Evolutionary conservation across 2,888 invertebrate genomes (phyloP).

Genomic region (Drosophila sordidapex): DNA sequence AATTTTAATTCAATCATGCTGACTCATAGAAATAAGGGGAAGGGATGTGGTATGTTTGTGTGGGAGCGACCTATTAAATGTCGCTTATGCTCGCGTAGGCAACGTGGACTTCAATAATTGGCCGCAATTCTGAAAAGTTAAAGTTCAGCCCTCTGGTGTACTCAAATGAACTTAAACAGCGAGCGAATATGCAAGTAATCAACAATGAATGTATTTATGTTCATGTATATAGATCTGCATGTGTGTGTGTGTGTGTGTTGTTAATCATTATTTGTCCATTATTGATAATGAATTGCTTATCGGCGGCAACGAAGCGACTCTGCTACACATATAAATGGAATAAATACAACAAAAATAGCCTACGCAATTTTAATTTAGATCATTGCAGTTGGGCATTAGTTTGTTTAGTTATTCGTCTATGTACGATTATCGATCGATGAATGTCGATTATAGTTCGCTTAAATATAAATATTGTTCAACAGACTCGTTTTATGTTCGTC

Average conservation of each 20-base stretch:
- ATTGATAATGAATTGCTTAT: constrained; percentile 45
- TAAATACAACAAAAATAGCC: constrained; percentile 10
- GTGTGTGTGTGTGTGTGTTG: neutral
- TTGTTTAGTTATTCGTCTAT: neutral
- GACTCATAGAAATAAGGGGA: constrained; percentile 5
- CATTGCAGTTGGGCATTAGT: neutral
- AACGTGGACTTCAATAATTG: constrained; percentile 34
- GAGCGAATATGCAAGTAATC: neutral
- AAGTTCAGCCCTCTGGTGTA: neutral
- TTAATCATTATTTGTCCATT: constrained; percentile 23
- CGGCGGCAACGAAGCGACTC: constrained; percentile 7
- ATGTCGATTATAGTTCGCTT: neutral
- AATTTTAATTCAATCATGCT: constrained; percentile 1
- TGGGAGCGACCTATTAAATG: neutral
- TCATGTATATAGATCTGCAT: neutral
- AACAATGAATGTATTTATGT: neutral
- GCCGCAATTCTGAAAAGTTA: neutral
- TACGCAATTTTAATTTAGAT: neutral
- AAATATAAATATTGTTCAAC: neutral
- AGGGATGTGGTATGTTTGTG: neutral
- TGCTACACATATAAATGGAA: constrained; percentile 7
- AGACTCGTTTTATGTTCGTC: neutral
- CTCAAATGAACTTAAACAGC: neutral
- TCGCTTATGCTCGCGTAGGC: neutral
- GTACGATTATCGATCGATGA: neutral